Conservation (phyloP, 2,888 invertebrate genomes). For the Dryococelus australis region DNA sequence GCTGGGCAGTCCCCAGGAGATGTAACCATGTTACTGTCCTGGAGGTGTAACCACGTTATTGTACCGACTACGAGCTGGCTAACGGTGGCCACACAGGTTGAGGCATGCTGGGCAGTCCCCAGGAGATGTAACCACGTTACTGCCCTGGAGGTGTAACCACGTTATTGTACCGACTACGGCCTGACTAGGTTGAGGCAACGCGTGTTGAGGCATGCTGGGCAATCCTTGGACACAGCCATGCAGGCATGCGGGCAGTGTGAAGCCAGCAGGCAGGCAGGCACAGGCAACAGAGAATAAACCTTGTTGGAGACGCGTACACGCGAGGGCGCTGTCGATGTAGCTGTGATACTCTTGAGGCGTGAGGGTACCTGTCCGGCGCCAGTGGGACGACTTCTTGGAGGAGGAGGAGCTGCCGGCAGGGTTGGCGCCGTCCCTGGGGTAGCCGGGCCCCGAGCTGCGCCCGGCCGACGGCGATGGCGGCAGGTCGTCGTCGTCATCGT, state of each 20-base stretch:
- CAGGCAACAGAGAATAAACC: conserved; percentile 3
- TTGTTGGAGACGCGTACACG: conserved; percentile 66
- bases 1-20: too few species aligned
- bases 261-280: conserved; percentile 1
- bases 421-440: conserved; percentile 47
- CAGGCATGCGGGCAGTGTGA: background rate
- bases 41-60: too few species aligned
- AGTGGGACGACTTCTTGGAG: conserved; percentile 50
- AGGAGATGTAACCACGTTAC: too few species aligned
- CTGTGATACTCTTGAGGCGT: conserved; percentile 81
- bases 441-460: background rate
- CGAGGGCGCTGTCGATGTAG: conserved; percentile 80
- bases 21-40: too few species aligned
- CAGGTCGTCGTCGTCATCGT: conserved; percentile 60
- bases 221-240: background rate
- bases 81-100: too few species aligned
- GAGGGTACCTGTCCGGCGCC: conserved; percentile 59
- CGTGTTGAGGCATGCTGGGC: too few species aligned
- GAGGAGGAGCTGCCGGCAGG: conserved; percentile 52
- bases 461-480: background rate
- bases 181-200: too few species aligned
- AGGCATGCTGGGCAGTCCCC: too few species aligned
- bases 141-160: too few species aligned
- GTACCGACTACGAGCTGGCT: too few species aligned
- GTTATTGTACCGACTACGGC: too few species aligned